Evolutionary conservation across 1,140 invertebrate genomes (phyloP).

Genomic region (Drosophila dunni): DNA sequence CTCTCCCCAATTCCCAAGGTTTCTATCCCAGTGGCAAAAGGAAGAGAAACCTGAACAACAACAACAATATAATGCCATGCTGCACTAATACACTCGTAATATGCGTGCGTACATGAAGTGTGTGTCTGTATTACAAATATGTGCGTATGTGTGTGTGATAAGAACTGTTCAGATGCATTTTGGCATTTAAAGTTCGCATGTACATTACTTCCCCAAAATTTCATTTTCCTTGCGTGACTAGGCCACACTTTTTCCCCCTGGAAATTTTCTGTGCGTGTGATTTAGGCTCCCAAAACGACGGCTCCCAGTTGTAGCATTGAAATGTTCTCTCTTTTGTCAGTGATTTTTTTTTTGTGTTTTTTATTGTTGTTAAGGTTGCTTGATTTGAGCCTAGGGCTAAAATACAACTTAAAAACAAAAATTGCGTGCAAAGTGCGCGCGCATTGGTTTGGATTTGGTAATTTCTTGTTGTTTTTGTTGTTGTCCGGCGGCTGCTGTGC

Average conservation of each 20-base stretch:
- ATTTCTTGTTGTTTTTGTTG: conserved; percentile 34
- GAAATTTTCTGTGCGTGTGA: conserved; percentile 28
- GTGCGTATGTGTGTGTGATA: conserved; percentile 42
- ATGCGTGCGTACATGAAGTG: neutral
- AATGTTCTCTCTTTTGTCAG: conserved; percentile 29
- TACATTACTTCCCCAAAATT: conserved; percentile 2
- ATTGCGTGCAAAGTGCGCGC: conserved; percentile 26
- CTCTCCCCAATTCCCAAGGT: conserved; percentile 31
- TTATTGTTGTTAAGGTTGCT: conserved; percentile 15
- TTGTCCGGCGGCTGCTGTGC: conserved; percentile 7
- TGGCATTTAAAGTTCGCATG: conserved; percentile 30
- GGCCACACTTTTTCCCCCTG: conserved; percentile 21
- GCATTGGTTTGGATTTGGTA: conserved; percentile 31
- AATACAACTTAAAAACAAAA: conserved; percentile 1
- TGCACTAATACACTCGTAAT: conserved; percentile 31
- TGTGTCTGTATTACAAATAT: conserved; percentile 4
- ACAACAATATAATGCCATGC: conserved; percentile 34
- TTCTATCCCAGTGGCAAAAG: conserved; percentile 29
- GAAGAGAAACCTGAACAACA: conserved; percentile 15
- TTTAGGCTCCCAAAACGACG: conserved; percentile 41
- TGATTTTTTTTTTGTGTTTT: conserved; percentile 29
- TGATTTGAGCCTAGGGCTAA: conserved; percentile 28
- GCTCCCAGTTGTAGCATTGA: conserved; percentile 53
- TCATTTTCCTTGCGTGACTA: conserved; percentile 40
- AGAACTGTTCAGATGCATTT: conserved; percentile 59